These are phyloP conservation scores for Sinocyclocheilus maitianheensis DNA, from an alignment of 2,113 vertebrate species.

Conservation along the genomic window DNA sequence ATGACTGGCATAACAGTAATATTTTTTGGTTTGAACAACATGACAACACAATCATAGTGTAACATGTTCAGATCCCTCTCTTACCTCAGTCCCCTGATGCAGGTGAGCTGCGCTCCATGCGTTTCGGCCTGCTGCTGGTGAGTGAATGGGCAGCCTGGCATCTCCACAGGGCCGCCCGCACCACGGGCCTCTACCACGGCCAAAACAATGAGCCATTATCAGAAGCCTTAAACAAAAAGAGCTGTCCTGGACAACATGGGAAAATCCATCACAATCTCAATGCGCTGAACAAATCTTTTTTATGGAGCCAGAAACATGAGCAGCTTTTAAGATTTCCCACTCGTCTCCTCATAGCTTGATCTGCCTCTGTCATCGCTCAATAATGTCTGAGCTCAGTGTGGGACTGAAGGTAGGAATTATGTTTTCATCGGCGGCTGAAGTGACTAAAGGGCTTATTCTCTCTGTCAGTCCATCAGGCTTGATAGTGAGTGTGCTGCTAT, in stretches of 20 bases:
- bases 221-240: conserved; percentile 76
- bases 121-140: conserved; percentile 74
- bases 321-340: conserved; percentile 76
- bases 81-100: conserved; percentile 63
- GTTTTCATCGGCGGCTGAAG: conserved; percentile 81
- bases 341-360: conserved; percentile 81
- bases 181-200: conserved; percentile 43
- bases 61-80: conserved; percentile 21
- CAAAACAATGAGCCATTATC: conserved; percentile 79
- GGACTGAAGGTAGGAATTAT: conserved; percentile 78
- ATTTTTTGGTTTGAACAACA: not conserved
- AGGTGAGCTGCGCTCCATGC: conserved; percentile 78
- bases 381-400: conserved; percentile 76
- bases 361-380: conserved; percentile 79
- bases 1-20: not conserved
- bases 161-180: conserved; percentile 57
- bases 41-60: no score
- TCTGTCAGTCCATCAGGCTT: conserved; percentile 50
- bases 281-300: conserved; percentile 83
- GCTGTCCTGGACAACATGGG: conserved; percentile 79
- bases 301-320: conserved; percentile 85
- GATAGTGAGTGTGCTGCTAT: conserved; percentile 39
- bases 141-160: conserved; percentile 65
- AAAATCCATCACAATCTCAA: conserved; percentile 81
- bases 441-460: conserved; percentile 57